Evolutionary conservation across 1,140 invertebrate species (phyloP), one percentile per base, ranked within the genome.

Genomic region (Brachionus angularis): DNA sequence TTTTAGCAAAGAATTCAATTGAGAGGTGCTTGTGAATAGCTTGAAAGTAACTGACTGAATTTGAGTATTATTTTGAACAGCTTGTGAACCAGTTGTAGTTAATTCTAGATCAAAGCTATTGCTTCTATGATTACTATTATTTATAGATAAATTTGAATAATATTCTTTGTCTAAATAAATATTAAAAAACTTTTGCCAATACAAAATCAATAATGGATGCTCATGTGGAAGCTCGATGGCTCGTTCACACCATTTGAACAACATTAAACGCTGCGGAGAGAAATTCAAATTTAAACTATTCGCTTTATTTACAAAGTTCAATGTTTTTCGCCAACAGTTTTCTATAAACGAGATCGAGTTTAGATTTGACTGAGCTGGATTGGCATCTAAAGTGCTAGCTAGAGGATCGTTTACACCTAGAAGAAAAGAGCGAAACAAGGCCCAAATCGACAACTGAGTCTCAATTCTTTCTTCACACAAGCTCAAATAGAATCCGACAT

Each of bases 161-260:
- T 52, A 50, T 14, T 70, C 79, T 77, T 44, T 86, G 83, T 86
- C 84, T 34, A 91, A 83, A 76, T 86, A 91, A 1, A 90, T 81
- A 12, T 80, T 80, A 75, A 91, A 91, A 77, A 91, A 91, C 75
- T 88, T 86, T 77, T 91, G 89, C 85, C 88, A 90, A 1, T 90
- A 78, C 8, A 91, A 79, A 5, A 88, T 85, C 14, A 89, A 78
- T 8, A 90, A 76, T 10, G 88, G 87, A 81, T 91, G 88, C 73
- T 87, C 85, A 55, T 86, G 74, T 3, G 86, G 85, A 69, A 88
- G 86, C 75, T 87, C 88, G n/a, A 90, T 76, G 34, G 88, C 86
- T 77, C 89, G 85, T 75, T 90, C 87, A 0, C 87, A 87, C 86
- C 88, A 91, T 67, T 67, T 67, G 14, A 67, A 67, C 29, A 67